Conservation (phyloP, 2,888 invertebrate species). For the Venustoraphidia nigricollis region DNA sequence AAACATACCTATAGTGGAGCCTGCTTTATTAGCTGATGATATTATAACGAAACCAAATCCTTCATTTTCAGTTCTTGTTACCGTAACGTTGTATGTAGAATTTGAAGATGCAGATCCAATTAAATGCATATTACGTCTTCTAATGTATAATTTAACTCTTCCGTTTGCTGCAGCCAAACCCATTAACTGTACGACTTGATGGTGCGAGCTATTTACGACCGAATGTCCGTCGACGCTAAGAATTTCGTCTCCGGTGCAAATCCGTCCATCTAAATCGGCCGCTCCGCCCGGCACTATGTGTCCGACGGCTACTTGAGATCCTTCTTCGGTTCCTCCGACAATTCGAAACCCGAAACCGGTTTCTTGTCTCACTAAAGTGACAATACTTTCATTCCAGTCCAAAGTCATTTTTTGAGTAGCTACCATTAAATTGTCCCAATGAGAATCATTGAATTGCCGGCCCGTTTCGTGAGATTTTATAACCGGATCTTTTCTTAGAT, state of each 20-base stretch:
- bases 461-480: not conserved
- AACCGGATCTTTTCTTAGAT: slow-evolving; percentile 2
- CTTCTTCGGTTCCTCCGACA: slow-evolving; percentile 95
- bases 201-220: slow-evolving; percentile 68
- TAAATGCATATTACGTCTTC: slow-evolving; percentile 34
- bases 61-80: slow-evolving; percentile 80
- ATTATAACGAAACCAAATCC: slow-evolving; percentile 99
- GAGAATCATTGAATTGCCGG: not conserved
- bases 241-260: slow-evolving; percentile 86
- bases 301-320: slow-evolving; percentile 90
- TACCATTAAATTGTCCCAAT: slow-evolving; percentile 8
- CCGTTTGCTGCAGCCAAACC: slow-evolving; percentile 77
- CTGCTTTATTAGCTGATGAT: slow-evolving; percentile 80
- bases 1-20: slow-evolving; percentile 67
- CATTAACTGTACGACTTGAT: slow-evolving; percentile 85
- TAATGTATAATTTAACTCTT: slow-evolving; percentile 64
- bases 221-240: slow-evolving; percentile 73
- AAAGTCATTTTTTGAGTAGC: slow-evolving; percentile 8
- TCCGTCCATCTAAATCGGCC: slow-evolving; percentile 78
- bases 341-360: slow-evolving; percentile 96
- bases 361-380: slow-evolving; percentile 77
- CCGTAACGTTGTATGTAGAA: slow-evolving; percentile 78
- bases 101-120: slow-evolving; percentile 25
- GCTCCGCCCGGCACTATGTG: slow-evolving; percentile 94
- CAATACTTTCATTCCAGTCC: slow-evolving; percentile 28